phyloP scores from a whole-genome alignment of 2,797 vertebrate species.

The Yasuhikotakia modesta region DNA sequence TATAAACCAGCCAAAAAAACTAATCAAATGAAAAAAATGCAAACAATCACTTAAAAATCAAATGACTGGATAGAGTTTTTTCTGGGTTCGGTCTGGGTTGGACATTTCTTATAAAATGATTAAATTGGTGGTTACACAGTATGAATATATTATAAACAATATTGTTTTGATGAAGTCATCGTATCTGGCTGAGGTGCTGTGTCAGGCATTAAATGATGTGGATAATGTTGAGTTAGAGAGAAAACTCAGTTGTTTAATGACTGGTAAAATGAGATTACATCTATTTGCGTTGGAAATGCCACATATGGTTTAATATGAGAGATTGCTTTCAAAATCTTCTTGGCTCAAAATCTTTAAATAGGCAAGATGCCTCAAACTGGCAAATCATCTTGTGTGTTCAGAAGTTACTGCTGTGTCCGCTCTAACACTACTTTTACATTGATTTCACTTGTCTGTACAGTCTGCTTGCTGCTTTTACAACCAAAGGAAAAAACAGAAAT shows the following conservation, averaged over 20 bases:
- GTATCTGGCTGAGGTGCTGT: conserved; percentile 19
- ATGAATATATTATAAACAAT: not conserved
- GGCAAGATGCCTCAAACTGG: not conserved
- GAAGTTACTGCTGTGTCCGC: not conserved
- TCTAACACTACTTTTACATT: not conserved
- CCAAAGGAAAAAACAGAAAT: conserved; percentile 6
- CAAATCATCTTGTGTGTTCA: not conserved
- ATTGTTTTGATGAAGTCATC: not conserved
- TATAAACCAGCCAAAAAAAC: not conserved
- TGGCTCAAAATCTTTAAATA: not conserved
- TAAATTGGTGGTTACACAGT: not conserved
- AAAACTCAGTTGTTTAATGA: conserved; percentile 40
- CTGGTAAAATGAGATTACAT: conserved; percentile 34
- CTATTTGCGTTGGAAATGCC: no score
- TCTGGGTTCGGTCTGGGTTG: not conserved
- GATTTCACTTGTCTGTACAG: not conserved
- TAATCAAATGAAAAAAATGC: not conserved
- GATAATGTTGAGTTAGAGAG: conserved; percentile 38
- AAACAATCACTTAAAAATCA: not conserved
- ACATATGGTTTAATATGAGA: not conserved
- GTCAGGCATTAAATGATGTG: conserved; percentile 33
- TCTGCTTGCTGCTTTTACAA: not conserved
- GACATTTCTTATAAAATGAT: not conserved
- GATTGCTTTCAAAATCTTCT: no score
- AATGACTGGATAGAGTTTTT: not conserved